A percentile compares a stretch with the other conserved stretches of the same genome.
Evolutionary conservation across 2,113 vertebrate species (phyloP).

Genomic region (Tonatia bakeri): DNA sequence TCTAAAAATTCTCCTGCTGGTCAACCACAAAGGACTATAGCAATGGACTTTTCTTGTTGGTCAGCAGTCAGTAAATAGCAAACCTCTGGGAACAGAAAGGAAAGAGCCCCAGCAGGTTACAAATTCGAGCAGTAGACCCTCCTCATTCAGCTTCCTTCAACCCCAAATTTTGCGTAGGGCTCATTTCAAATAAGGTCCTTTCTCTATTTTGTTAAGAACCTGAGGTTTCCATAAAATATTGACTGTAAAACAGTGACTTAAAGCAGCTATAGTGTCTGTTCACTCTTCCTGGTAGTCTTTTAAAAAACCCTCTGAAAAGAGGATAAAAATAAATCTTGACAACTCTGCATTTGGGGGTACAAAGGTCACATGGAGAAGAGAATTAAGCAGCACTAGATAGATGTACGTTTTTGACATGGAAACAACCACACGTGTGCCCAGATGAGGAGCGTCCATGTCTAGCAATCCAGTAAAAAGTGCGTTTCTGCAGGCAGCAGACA

Average conservation of each 20-base stretch:
- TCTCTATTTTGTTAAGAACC: neutral
- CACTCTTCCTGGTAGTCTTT: neutral
- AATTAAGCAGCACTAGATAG: neutral
- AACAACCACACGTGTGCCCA: constrained; percentile 27
- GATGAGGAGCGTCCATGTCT: neutral
- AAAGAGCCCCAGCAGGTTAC: neutral
- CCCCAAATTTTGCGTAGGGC: neutral
- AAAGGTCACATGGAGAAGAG: neutral
- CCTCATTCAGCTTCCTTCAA: neutral
- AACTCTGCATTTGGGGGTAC: neutral
- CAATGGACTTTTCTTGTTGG: neutral
- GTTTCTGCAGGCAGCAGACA: neutral
- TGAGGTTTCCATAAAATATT: neutral
- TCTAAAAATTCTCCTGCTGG: neutral
- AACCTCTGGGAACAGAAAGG: neutral
- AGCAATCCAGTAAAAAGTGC: neutral
- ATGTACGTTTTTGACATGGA: neutral
- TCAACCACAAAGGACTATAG: neutral
- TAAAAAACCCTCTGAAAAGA: constrained; percentile 19
- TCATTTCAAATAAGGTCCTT: neutral
- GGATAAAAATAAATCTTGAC: constrained; percentile 39
- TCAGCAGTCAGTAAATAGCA: neutral
- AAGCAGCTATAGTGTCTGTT: neutral
- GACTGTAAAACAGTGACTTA: neutral
- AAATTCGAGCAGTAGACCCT: neutral